Evolutionary conservation across 2,888 invertebrate genomes (phyloP), one percentile per base, ranked within the genome.

Genomic region (Priocnemis perturbator): DNA sequence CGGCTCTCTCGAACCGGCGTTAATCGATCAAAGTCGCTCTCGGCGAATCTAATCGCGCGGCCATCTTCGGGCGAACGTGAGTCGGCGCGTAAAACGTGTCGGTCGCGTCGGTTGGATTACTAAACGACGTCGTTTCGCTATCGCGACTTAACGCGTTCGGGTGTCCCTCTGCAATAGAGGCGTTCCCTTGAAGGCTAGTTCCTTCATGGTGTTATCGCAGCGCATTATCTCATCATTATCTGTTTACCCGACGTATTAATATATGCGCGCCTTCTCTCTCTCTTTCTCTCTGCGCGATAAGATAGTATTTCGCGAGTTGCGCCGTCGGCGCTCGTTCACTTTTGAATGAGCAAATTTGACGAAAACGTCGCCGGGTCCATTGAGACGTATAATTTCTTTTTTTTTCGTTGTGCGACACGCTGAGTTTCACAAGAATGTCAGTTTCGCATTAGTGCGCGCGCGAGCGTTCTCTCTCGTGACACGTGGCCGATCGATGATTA

Each of bases 191-290:
- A 78, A 78, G 73, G 53, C 69, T 44, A 62, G 60, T 69, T 76
- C 63, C 71, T 64, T 59, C 61, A 44, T 3, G 48, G 48, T 15
- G 45, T 73, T 76, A 78, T 78, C 78, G 53, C 19, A 2, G 23
- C n/a, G 60, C 62, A 69, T 80, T 81, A 80, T 83, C 79, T 79
- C 55, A 9, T 57, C 65, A 58, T 77, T 81, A 79, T 84, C 79
- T 83, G 81, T 82, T 82, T 84, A 77, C 78, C 65, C 67, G 59
- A 64, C 73, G 70, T 69, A 76, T 82, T 79, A 83, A 82, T 80
- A 79, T 76, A 76, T 73, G 69, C 73, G 68, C 52, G 65, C 64
- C 48, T 58, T 59, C 67, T 67, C 72, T 67, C 48, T 37, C 52
- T 63, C 64, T 52, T 58, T 59, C 67, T 67, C 72, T 67, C 48